Evolutionary conservation across 2,113 vertebrate species (phyloP).

Genomic region (Alethe castanea): DNA sequence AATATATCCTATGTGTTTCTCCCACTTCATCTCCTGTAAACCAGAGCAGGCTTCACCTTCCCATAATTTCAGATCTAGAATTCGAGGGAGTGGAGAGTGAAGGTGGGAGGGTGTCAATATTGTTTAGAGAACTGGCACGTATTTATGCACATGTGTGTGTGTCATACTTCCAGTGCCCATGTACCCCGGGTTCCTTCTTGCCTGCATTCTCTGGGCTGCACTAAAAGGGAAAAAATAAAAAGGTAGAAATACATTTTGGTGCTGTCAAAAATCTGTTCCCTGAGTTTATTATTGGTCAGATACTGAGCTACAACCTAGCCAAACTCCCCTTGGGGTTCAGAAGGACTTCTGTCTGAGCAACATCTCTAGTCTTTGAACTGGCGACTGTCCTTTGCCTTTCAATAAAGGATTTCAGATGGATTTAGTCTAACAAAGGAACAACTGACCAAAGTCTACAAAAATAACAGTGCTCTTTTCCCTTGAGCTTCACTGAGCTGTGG

Average conservation of each 20-base stretch:
- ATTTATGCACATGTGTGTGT: background rate
- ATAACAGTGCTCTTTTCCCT: background rate
- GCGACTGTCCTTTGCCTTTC: background rate
- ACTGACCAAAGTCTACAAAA: slow-evolving; percentile 2
- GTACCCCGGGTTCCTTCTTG: background rate
- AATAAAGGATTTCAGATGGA: background rate
- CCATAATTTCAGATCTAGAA: background rate
- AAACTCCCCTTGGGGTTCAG: background rate
- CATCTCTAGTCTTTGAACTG: background rate
- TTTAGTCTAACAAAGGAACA: slow-evolving; percentile 7
- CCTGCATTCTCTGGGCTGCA: background rate
- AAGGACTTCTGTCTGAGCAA: background rate
- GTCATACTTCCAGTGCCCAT: background rate
- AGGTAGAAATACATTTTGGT: background rate
- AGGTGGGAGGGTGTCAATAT: background rate
- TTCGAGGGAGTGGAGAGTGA: background rate
- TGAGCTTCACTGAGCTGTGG: background rate
- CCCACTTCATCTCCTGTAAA: background rate
- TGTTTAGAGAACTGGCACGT: background rate
- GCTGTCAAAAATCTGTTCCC: background rate
- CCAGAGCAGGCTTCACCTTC: background rate
- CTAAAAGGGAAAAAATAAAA: background rate
- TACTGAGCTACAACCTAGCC: background rate
- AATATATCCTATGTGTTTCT: background rate
- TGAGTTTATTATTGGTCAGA: background rate